phyloP scores from a whole-genome alignment of 2,888 invertebrate species.

The Spodoptera picta region DNA sequence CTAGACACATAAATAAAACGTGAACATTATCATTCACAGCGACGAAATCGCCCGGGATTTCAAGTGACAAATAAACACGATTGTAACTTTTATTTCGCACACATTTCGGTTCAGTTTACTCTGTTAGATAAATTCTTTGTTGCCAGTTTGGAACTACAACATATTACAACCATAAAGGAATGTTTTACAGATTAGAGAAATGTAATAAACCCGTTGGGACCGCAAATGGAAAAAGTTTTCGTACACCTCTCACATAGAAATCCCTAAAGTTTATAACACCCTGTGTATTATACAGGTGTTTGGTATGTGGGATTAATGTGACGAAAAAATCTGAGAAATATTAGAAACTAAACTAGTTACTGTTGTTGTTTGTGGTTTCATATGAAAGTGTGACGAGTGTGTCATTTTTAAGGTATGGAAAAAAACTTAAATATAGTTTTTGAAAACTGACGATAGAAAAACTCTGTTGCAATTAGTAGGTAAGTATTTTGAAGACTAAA shows the following conservation, averaged over 20 bases:
- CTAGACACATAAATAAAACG: too few relatives aligned
- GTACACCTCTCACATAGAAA: conserved; percentile 17
- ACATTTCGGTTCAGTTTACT: not conserved
- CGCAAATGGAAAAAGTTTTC: conserved; percentile 58
- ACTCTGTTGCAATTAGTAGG: too few relatives aligned
- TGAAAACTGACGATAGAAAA: too few relatives aligned
- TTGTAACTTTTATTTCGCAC: conserved; percentile 8
- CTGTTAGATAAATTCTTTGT: conserved; percentile 20
- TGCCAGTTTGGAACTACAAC: conserved; percentile 16
- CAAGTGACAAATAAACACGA: conserved; percentile 13
- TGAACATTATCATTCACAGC: not conserved
- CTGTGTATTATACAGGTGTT: conserved; percentile 10
- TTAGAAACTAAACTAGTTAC: not conserved
- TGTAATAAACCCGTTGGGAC: conserved; percentile 9
- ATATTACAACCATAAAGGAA: conserved; percentile 23
- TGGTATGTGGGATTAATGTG: conserved; percentile 2
- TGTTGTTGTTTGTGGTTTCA: too few relatives aligned
- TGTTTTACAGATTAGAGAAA: conserved; percentile 53
- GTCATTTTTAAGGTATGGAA: too few relatives aligned
- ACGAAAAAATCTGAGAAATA: not conserved
- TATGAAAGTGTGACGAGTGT: too few relatives aligned
- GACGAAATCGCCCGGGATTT: conserved; percentile 10
- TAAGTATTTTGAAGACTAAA: too few relatives aligned
- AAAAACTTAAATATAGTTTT: too few relatives aligned
- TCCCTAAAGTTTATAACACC: conserved; percentile 42